Percentiles rank a stretch among this genome's conserved stretches.
Evolutionary conservation across 2,113 vertebrate genomes (phyloP).

Genomic region (Amia ocellicauda): DNA sequence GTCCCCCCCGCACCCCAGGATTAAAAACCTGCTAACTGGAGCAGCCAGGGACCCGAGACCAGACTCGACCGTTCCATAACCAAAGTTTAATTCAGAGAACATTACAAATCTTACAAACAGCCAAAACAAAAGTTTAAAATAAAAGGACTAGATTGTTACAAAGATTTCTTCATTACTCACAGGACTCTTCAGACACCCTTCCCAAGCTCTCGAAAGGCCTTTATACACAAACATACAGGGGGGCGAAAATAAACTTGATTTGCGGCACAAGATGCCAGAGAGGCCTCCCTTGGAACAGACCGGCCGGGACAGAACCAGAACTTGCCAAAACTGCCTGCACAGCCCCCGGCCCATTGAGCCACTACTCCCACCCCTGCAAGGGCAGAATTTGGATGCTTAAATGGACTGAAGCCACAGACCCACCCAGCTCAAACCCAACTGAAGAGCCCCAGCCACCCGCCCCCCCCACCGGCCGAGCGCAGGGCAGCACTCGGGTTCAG

Average conservation of each 20-base stretch:
- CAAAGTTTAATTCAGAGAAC: slow-evolving; percentile 44
- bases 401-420: too few relatives aligned
- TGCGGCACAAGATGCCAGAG: neutral
- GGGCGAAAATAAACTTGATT: slow-evolving; percentile 17
- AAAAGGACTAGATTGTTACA: slow-evolving; percentile 17
- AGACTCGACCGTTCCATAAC: slow-evolving; percentile 30
- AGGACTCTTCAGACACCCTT: slow-evolving; percentile 29
- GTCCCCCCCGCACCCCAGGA: too few relatives aligned
- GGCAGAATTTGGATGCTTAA: too few relatives aligned
- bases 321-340: too few relatives aligned
- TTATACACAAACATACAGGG: slow-evolving; percentile 32
- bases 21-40: neutral
- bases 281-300: neutral
- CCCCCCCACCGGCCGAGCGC: too few relatives aligned
- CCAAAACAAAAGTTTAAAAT: slow-evolving; percentile 31
- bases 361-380: too few relatives aligned
- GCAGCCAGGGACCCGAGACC: neutral
- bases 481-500: too few relatives aligned
- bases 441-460: too few relatives aligned
- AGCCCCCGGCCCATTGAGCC: too few relatives aligned
- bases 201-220: slow-evolving; percentile 45
- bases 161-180: slow-evolving; percentile 7
- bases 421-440: too few relatives aligned
- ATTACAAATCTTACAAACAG: slow-evolving; percentile 52
- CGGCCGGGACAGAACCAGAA: slow-evolving; percentile 7